phyloP scores from a whole-genome alignment of 2,888 invertebrate species.

The Drosophila fungiperda region DNA sequence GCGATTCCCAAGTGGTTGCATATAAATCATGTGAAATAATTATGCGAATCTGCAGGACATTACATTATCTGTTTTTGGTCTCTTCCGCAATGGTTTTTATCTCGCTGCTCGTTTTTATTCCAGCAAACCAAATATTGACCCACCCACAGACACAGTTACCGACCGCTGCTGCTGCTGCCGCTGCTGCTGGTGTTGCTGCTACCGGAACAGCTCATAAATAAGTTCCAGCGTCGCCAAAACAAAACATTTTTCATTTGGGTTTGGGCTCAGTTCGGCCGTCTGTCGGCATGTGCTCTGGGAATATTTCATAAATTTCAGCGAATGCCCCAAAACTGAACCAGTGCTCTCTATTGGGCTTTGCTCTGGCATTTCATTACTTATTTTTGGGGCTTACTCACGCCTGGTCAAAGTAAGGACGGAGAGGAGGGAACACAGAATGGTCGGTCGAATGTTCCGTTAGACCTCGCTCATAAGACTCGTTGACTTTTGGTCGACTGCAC shows the following conservation, averaged over 20 bases:
- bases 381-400: conserved; percentile 63
- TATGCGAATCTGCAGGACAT: conserved; percentile 71
- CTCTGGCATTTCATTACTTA: conserved; percentile 41
- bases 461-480: conserved; percentile 50
- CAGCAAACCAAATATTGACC: conserved; percentile 56
- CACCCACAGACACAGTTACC: conserved; percentile 22
- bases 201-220: conserved; percentile 63
- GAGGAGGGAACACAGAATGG: neutral
- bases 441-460: neutral
- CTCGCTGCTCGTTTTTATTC: conserved; percentile 63
- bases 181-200: conserved; percentile 19
- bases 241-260: conserved; percentile 68
- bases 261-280: conserved; percentile 29
- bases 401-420: conserved; percentile 25
- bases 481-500: conserved; percentile 63
- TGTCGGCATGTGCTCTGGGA: conserved; percentile 53
- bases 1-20: conserved; percentile 35
- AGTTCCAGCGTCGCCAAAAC: conserved; percentile 66
- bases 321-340: conserved; percentile 42
- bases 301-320: conserved; percentile 72
- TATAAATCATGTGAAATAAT: conserved; percentile 73
- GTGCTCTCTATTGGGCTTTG: conserved; percentile 26
- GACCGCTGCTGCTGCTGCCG: neutral
- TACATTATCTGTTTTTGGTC: conserved; percentile 62
- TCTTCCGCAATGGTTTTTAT: conserved; percentile 61